These are phyloP conservation scores for Volucella bombylans DNA, from an alignment of 2,888 invertebrate species.

Conservation along the genomic window DNA sequence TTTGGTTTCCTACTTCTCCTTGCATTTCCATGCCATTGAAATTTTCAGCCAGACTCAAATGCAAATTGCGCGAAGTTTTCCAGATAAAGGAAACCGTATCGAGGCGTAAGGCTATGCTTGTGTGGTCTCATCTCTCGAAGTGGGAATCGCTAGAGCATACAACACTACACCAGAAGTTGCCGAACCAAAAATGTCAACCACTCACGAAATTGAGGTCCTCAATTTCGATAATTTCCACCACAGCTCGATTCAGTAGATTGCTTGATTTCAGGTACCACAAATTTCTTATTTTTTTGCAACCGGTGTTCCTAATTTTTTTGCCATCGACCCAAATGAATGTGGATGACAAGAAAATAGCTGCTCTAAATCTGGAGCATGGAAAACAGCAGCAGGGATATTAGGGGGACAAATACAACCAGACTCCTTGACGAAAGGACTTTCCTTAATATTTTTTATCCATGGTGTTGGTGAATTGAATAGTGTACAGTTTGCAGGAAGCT, in stretches of 20 bases:
- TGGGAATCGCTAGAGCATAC: neutral
- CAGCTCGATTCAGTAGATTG: neutral
- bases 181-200: neutral
- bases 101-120: neutral
- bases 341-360: too few species aligned
- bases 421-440: constrained; percentile 10
- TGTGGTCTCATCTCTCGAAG: neutral
- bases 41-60: neutral
- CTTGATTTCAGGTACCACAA: too few species aligned
- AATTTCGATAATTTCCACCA: constrained; percentile 39
- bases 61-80: neutral
- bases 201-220: constrained; percentile 39
- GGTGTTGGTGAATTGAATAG: neutral
- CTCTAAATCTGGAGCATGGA: too few species aligned
- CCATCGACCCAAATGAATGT: too few species aligned
- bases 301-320: too few species aligned
- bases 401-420: neutral
- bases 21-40: neutral
- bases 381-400: too few species aligned
- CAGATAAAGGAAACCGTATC: neutral
- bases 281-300: too few species aligned
- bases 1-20: neutral
- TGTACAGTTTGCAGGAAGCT: constrained; percentile 39
- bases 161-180: neutral
- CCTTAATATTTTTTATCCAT: constrained; percentile 33